These are phyloP conservation scores for Netelia inedita DNA, from an alignment of 2,888 invertebrate genomes.

Conservation along the genomic window DNA sequence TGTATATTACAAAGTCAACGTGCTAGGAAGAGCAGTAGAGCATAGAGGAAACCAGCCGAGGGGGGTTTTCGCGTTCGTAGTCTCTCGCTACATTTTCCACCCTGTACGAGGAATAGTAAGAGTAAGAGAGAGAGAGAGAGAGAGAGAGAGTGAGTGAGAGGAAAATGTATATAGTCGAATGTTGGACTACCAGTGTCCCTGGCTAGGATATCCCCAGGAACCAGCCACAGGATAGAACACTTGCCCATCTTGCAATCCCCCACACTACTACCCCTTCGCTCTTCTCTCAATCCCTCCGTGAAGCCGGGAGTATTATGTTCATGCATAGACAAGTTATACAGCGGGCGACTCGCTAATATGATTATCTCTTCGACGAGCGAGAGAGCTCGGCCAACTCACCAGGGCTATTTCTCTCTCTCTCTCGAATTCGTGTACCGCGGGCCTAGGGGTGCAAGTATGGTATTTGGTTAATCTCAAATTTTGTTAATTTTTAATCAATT, in stretches of 20 bases:
- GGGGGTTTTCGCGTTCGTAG: conserved; percentile 48
- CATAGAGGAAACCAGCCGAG: conserved; percentile 56
- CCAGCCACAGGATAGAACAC: conserved; percentile 56
- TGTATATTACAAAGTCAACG: conserved; percentile 7
- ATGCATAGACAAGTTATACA: conserved; percentile 84
- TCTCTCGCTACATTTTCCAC: conserved; percentile 69
- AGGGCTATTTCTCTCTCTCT: conserved; percentile 2
- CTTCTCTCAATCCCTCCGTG: conserved; percentile 58
- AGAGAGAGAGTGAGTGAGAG: conserved; percentile 10
- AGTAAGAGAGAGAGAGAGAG: background rate
- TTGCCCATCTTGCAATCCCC: conserved; percentile 49
- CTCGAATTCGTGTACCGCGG: background rate
- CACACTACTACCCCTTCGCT: conserved; percentile 38
- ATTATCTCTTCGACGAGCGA: conserved; percentile 83
- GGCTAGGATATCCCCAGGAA: conserved; percentile 78
- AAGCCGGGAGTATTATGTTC: conserved; percentile 81
- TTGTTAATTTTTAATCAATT: background rate
- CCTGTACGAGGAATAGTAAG: conserved; percentile 50
- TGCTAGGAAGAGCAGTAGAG: conserved; percentile 55
- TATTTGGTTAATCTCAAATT: background rate
- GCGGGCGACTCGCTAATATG: conserved; percentile 81
- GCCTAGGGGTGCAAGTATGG: conserved; percentile 8
- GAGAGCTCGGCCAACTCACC: conserved; percentile 43
- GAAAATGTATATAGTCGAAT: conserved; percentile 56
- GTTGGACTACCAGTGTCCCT: conserved; percentile 70